Percentiles rank a stretch among this genome's conserved stretches.
These are phyloP conservation scores for Darevskia mixta DNA, from an alignment of 2,797 vertebrate species.

Conservation along the genomic window DNA sequence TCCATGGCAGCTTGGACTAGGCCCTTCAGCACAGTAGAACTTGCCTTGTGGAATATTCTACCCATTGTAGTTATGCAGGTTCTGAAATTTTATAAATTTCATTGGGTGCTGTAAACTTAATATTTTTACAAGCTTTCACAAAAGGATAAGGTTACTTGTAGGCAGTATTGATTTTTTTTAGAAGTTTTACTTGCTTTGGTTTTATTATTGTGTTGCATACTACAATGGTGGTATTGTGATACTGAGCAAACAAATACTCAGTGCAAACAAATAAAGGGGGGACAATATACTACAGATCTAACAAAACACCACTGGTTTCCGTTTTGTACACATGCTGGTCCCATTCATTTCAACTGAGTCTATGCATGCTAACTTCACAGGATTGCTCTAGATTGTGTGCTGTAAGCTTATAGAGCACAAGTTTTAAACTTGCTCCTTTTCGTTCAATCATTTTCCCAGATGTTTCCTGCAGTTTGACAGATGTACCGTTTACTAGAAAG, in stretches of 20 bases:
- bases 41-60: no score
- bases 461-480: conserved; percentile 90
- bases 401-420: conserved; percentile 60
- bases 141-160: no score
- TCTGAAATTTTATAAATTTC: no score
- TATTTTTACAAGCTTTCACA: no score
- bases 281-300: neutral
- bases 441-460: conserved; percentile 86
- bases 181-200: no score
- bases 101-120: no score
- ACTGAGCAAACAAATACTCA: neutral
- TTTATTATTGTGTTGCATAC: no score
- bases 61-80: no score
- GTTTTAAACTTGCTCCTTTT: conserved; percentile 63
- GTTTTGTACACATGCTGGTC: neutral
- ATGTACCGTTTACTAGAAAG: conserved; percentile 82
- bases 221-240: no score
- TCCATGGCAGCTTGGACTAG: no score
- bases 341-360: neutral
- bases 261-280: neutral
- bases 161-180: no score
- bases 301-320: neutral
- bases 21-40: no score
- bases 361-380: neutral
- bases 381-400: conserved; percentile 25